Evolutionary conservation across 2,113 vertebrate species (phyloP).

Genomic region (Lampris megalopsis): DNA sequence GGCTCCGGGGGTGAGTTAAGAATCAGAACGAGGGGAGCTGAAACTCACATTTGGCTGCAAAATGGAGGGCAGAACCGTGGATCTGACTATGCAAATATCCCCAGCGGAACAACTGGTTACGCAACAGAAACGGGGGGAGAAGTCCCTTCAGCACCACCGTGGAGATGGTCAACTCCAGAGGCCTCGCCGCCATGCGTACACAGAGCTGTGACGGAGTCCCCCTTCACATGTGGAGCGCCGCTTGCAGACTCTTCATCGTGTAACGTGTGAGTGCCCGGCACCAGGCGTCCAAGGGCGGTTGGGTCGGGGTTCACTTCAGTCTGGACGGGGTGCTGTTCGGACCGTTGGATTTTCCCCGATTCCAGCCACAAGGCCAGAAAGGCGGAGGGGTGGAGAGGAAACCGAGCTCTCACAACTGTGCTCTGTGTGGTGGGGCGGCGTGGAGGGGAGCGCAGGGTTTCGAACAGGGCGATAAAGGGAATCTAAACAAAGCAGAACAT

Average conservation of each 20-base stretch:
- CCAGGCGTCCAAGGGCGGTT: not conserved
- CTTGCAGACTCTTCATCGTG: too few relatives aligned
- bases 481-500: conserved; percentile 60
- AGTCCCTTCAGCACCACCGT: too few relatives aligned
- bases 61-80: not conserved
- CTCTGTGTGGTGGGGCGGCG: not conserved
- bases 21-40: not conserved
- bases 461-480: conserved; percentile 41
- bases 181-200: not conserved
- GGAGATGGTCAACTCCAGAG: not conserved
- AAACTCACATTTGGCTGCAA: not conserved
- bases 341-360: conserved; percentile 37
- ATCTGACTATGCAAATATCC: conserved; percentile 34
- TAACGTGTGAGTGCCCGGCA: not conserved
- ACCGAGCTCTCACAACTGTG: not conserved
- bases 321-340: conserved; percentile 35
- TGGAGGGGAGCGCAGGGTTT: conserved; percentile 25
- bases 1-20: not conserved
- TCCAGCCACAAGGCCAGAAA: conserved; percentile 1
- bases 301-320: conserved; percentile 22
- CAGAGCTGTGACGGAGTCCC: too few relatives aligned
- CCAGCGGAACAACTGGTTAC: conserved; percentile 21
- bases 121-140: not conserved
- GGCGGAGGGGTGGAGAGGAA: conserved; percentile 13
- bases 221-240: too few relatives aligned